These are phyloP conservation scores for Ceratosolen solmsi DNA, from an alignment of 1,140 invertebrate genomes.

Conservation along the genomic window DNA sequence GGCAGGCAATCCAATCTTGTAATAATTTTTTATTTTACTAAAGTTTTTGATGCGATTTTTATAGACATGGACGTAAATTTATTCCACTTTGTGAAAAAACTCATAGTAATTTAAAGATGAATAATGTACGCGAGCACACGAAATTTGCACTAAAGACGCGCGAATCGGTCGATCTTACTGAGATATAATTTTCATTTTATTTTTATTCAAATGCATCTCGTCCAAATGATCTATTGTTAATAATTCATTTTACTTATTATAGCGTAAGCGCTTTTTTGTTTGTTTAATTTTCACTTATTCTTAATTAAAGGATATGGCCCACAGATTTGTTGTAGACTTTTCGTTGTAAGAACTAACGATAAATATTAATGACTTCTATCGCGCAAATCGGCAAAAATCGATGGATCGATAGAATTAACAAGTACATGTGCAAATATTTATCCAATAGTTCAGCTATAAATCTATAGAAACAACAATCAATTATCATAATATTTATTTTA, in stretches of 20 bases:
- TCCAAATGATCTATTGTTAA: neutral
- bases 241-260: neutral
- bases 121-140: neutral
- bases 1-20: conserved; percentile 5
- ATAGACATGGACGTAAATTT: neutral
- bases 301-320: no score
- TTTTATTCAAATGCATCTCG: neutral
- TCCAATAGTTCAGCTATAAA: no score
- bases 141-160: neutral
- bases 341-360: no score
- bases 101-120: neutral
- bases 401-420: no score
- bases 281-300: no score
- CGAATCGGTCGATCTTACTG: neutral
- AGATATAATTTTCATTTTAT: neutral
- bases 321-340: no score
- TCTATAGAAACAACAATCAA: no score
- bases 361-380: no score
- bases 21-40: conserved; percentile 7
- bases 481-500: no score
- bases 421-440: no score
- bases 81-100: neutral
- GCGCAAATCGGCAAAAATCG: no score
- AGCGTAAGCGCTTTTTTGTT: no score
- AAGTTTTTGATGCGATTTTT: neutral